These are phyloP conservation scores for Hystrix brachyura DNA, from an alignment of 2,113 vertebrate genomes.

Conservation along the genomic window DNA sequence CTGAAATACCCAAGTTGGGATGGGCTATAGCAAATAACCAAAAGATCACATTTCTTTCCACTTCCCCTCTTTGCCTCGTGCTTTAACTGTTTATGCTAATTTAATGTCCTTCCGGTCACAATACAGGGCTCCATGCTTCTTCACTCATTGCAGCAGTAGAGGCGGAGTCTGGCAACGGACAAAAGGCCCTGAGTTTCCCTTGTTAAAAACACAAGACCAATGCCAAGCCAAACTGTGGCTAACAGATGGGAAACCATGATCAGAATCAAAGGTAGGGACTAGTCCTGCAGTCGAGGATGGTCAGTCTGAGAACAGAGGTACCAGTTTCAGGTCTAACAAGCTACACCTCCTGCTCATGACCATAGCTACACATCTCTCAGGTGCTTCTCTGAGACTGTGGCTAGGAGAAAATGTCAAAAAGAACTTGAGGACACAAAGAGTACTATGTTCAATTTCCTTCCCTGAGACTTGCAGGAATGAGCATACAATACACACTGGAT, in stretches of 20 bases:
- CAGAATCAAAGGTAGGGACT: background rate
- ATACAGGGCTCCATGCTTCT: background rate
- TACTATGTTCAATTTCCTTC: background rate
- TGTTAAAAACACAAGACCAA: background rate
- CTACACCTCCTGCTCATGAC: background rate
- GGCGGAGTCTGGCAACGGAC: background rate
- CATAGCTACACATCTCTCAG: background rate
- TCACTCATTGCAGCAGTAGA: slow-evolving; percentile 19
- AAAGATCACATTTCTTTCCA: background rate
- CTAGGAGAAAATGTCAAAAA: background rate
- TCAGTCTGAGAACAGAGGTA: background rate
- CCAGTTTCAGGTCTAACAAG: background rate
- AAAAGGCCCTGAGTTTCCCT: background rate
- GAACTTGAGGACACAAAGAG: background rate
- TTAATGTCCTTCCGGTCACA: background rate
- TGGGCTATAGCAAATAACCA: background rate
- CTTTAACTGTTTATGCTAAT: background rate
- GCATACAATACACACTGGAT: background rate
- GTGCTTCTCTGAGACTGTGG: background rate
- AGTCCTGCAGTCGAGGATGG: background rate
- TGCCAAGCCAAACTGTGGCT: background rate
- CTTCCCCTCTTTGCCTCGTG: background rate
- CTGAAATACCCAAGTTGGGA: background rate
- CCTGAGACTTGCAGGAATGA: background rate
- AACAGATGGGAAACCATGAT: background rate